Base-by-base conservation (phyloP, 2,888 invertebrate species). In the Lymantria dispar region DNA sequence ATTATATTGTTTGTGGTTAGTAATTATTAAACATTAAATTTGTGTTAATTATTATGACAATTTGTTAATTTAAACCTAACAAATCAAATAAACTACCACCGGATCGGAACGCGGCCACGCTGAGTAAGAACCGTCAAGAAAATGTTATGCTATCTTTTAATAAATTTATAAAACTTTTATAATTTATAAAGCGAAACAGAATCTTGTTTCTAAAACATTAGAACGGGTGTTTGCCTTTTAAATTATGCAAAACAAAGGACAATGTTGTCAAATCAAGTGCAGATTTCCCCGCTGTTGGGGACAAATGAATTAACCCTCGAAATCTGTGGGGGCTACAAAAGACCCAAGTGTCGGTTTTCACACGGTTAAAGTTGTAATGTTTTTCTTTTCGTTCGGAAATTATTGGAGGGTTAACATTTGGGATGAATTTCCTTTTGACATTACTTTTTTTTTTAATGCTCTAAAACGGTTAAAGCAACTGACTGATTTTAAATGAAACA, bases 271-370 rank as follows among this genome's bases (percentile, higher is more conserved):
- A 74, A 74, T 74, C 72, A 72, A 47, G 53, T 60, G 55, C 42
- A 54, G 31, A 39, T 47, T 61, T 68, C 65, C 68, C 62, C 57
- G 48, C 40, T 22, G 54, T 48, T 51, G 43, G 56, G 52, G 52
- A 62, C 58, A 68, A 68, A 68, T 60, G 63, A 64, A 56, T 56
- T 57, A 61, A 69, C 68, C 70, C 67, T 63, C 64, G 13, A 58
- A 50, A 62, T 47, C 67, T 12, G 41, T 64, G 57, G 70, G 68
- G 68, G 63, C 42, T 47, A 56, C 57, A 60, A 56, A 64, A 47
- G 1, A 14, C 3, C 40, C 55, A 56, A 50, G 59, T 69, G 69
- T 60, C 52, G 43, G 45, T 59, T 68, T 70, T 67, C 66, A 63
- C 69, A 70, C 69, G 68, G 54, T 50, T 58, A 45, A n/a, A 52